phyloP scores from a whole-genome alignment of 2,888 invertebrate species.

The Ethmia dodecea region DNA sequence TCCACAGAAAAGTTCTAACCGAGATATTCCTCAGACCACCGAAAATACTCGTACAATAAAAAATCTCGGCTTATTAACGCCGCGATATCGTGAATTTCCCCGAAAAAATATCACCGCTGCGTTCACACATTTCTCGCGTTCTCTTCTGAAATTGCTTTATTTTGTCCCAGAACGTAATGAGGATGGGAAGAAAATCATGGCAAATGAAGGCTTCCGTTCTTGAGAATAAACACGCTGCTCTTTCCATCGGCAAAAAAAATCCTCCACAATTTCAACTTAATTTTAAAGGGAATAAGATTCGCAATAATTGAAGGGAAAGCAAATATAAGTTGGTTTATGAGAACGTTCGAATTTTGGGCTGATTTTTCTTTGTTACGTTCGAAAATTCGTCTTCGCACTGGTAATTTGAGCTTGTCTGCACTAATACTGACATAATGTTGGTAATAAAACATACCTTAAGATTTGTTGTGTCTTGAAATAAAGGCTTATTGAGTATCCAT shows the following conservation, averaged over 20 bases:
- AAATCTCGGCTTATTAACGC: too few species aligned
- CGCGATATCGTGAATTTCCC: constrained; percentile 3
- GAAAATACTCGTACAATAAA: too few species aligned
- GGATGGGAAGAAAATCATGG: constrained; percentile 38
- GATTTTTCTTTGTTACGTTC: constrained; percentile 37
- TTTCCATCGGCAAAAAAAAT: not conserved
- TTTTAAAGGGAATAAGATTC: not conserved
- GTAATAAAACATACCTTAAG: constrained; percentile 3
- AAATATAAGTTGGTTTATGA: constrained; percentile 8
- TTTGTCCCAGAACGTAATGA: constrained; percentile 37
- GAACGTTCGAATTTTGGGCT: constrained; percentile 28
- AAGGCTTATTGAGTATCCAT: too few species aligned
- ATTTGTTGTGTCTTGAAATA: too few species aligned
- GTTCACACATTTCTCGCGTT: constrained; percentile 16
- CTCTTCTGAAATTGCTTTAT: constrained; percentile 40
- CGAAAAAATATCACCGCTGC: constrained; percentile 15
- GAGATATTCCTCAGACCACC: too few species aligned
- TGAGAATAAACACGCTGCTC: constrained; percentile 13
- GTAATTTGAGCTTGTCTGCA: constrained; percentile 24
- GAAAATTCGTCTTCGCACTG: constrained; percentile 23
- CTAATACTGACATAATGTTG: constrained; percentile 8
- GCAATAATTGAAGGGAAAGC: not conserved
- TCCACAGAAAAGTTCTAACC: too few species aligned
- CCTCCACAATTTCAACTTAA: not conserved
- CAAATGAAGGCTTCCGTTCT: constrained; percentile 35